Conservation (phyloP, 2,113 vertebrate species). For the Gambusia holbrooki region DNA sequence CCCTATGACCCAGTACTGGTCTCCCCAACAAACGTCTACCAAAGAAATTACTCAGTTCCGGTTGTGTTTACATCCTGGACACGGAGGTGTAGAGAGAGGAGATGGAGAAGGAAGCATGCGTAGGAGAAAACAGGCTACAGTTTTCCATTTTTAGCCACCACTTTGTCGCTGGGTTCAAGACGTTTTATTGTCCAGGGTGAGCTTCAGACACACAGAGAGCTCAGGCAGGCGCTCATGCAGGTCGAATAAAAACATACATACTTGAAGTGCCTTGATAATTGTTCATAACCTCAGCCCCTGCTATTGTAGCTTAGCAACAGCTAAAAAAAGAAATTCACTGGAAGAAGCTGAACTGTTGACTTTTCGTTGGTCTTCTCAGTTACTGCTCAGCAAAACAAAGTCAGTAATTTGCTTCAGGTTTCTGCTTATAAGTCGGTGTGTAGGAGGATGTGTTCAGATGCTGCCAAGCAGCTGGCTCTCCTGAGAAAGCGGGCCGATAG, state of each 20-base stretch:
- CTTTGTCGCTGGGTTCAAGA: conserved; percentile 50
- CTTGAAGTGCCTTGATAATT: conserved; percentile 51
- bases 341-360: conserved; percentile 18
- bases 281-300: conserved; percentile 46
- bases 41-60: conserved; percentile 17
- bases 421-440: not conserved
- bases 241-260: conserved; percentile 47
- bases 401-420: conserved; percentile 12
- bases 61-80: conserved; percentile 70
- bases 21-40: conserved; percentile 33
- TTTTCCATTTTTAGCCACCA: conserved; percentile 75
- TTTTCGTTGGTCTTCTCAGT: conserved; percentile 7
- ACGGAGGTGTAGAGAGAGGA: conserved; percentile 68
- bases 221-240: conserved; percentile 48
- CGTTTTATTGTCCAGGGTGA: conserved; percentile 45
- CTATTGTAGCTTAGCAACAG: conserved; percentile 52
- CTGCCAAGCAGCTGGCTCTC: conserved; percentile 15
- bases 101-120: conserved; percentile 73
- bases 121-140: conserved; percentile 67
- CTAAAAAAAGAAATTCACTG: conserved; percentile 3
- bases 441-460: conserved; percentile 6
- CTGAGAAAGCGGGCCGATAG: conserved; percentile 27
- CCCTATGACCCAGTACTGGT: conserved; percentile 1
- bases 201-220: conserved; percentile 30
- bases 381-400: conserved; percentile 9